These are phyloP conservation scores for Himalopsyche kuldschensis DNA, from an alignment of 2,888 invertebrate species.

Conservation along the genomic window DNA sequence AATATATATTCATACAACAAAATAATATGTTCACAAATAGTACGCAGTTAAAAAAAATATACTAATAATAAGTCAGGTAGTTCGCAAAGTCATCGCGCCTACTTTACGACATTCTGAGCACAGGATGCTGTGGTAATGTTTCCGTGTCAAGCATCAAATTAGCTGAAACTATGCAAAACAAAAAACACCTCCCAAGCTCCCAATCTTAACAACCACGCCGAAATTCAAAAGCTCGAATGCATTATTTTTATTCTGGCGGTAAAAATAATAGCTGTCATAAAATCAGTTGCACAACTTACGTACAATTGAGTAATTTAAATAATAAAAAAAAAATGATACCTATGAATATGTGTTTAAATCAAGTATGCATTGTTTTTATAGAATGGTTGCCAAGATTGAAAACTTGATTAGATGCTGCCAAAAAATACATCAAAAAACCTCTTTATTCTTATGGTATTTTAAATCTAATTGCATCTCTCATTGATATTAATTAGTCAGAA, in stretches of 20 bases:
- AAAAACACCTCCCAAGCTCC: neutral
- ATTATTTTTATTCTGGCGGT: neutral
- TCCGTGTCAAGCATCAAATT: neutral
- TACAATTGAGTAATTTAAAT: neutral
- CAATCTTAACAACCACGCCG: neutral
- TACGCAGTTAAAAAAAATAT: too few relatives aligned
- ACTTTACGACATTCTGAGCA: neutral
- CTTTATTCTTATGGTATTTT: too few relatives aligned
- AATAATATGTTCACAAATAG: too few relatives aligned
- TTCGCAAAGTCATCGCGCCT: neutral
- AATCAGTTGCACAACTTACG: neutral
- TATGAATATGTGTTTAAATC: neutral
- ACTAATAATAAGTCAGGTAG: neutral
- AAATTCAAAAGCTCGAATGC: neutral
- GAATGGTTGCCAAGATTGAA: neutral
- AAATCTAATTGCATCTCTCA: too few relatives aligned
- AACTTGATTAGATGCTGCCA: neutral
- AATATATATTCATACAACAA: too few relatives aligned
- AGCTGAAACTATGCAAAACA: neutral
- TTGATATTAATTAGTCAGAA: too few relatives aligned
- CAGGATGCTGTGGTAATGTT: neutral
- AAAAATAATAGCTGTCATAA: neutral
- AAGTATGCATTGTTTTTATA: neutral
- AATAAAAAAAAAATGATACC: neutral
- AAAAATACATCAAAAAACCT: neutral